Conservation (phyloP, 2,888 invertebrate genomes). For the Creontiades dilutus region DNA sequence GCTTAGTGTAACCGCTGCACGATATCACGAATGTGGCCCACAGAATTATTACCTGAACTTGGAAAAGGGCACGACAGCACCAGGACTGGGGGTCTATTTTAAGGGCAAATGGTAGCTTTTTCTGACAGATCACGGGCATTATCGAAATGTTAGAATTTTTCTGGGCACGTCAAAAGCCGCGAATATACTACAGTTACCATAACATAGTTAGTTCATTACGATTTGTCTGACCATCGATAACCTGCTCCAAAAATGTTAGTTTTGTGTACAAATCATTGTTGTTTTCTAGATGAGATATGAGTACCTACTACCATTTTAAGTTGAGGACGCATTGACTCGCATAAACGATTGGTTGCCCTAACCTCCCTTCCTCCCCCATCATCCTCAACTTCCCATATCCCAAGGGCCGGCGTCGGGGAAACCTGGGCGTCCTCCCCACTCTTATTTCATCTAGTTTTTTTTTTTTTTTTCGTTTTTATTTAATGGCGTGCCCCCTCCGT, state of each 20-base stretch:
- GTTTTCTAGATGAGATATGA: no score
- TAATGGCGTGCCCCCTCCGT: no score
- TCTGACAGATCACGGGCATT: constrained; percentile 34
- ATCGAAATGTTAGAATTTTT: constrained; percentile 15
- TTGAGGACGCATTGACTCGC: neutral
- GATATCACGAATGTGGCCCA: constrained; percentile 39
- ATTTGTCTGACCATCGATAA: neutral
- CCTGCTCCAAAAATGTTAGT: neutral
- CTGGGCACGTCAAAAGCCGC: neutral
- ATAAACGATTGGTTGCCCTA: no score
- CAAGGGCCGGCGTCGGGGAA: no score
- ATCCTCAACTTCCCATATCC: no score
- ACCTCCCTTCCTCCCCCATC: no score
- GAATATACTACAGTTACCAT: neutral
- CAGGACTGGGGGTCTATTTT: constrained; percentile 8
- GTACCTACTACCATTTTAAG: neutral
- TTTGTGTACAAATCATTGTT: no score
- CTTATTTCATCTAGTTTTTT: no score
- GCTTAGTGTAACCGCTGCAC: constrained; percentile 38
- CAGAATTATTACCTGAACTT: constrained; percentile 35
- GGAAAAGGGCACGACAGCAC: constrained; percentile 25
- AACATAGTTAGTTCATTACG: neutral
- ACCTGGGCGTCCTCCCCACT: no score
- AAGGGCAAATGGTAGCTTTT: constrained; percentile 19
- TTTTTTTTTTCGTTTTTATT: no score